These are phyloP conservation scores for Camponotus floridanus DNA, from an alignment of 1,140 invertebrate species.

Conservation along the genomic window DNA sequence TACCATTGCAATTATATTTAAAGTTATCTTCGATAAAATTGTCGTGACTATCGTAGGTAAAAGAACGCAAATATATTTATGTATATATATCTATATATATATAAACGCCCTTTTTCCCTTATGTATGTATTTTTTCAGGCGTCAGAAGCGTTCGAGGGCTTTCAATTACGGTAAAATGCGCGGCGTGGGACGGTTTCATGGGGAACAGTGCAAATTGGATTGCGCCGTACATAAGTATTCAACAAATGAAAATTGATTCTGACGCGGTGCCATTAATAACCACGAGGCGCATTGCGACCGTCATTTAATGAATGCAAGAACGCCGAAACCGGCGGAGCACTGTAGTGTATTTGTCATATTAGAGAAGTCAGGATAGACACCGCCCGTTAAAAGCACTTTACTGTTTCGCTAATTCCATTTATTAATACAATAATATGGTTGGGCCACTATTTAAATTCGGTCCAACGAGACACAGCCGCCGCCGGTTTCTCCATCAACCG, in stretches of 20 bases:
- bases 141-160: constrained; percentile 80
- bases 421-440: constrained; percentile 78
- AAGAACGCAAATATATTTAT: constrained; percentile 9
- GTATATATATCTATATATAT: neutral
- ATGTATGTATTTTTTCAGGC: constrained; percentile 70
- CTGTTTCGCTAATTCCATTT: constrained; percentile 83
- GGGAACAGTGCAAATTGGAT: constrained; percentile 83
- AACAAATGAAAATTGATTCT: constrained; percentile 86
- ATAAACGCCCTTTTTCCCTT: constrained; percentile 38
- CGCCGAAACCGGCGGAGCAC: constrained; percentile 71
- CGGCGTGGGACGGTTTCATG: constrained; percentile 39
- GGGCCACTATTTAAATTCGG: constrained; percentile 74
- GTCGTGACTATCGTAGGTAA: constrained; percentile 15
- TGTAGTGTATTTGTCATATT: constrained; percentile 82
- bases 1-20: constrained; percentile 17
- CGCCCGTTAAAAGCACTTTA: constrained; percentile 84
- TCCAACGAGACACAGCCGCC: constrained; percentile 55
- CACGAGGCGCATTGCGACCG: constrained; percentile 78
- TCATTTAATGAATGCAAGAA: constrained; percentile 84
- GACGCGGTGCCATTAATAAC: constrained; percentile 85
- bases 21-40: constrained; percentile 31
- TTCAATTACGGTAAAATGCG: constrained; percentile 84
- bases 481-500: constrained; percentile 54
- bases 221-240: constrained; percentile 85
- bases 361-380: constrained; percentile 80